phyloP scores from a whole-genome alignment of 92 coral and sea anemone genomes.

The Porites rus region DNA sequence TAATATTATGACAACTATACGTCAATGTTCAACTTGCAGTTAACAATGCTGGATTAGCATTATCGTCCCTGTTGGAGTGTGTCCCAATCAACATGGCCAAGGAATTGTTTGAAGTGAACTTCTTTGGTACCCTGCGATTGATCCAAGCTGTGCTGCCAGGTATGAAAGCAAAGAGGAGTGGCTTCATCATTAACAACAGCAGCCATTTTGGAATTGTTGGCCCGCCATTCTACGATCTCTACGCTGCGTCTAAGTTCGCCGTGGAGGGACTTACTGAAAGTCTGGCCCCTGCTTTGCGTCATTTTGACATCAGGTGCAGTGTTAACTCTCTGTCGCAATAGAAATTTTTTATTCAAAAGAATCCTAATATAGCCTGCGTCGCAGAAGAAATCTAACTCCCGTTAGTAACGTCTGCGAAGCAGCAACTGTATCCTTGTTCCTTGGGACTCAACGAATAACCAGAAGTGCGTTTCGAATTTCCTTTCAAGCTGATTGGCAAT shows the following conservation, averaged over 20 bases:
- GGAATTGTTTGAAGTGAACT: slow-evolving; percentile 73
- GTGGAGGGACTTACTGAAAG: slow-evolving; percentile 84
- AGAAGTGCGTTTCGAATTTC: too few relatives aligned
- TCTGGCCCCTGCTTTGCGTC: slow-evolving; percentile 67
- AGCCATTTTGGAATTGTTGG: slow-evolving; percentile 74
- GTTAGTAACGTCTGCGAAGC: too few relatives aligned
- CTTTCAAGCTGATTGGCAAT: too few relatives aligned
- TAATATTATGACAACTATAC: too few relatives aligned
- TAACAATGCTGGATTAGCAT: slow-evolving; percentile 85
- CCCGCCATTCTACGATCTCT: slow-evolving; percentile 65
- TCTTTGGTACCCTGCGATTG: slow-evolving; percentile 74
- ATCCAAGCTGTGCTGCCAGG: slow-evolving; percentile 85
- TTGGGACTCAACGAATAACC: too few relatives aligned
- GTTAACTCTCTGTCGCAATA: too few relatives aligned
- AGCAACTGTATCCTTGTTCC: too few relatives aligned
- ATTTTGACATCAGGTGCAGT: slow-evolving; percentile 71
- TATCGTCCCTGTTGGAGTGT: slow-evolving; percentile 68
- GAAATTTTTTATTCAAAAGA: too few relatives aligned
- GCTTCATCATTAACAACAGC: slow-evolving; percentile 82
- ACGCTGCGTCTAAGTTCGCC: slow-evolving; percentile 89
- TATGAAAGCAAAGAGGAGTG: slow-evolving; percentile 82
- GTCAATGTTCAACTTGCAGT: slow-evolving; percentile 49
- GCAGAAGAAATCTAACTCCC: too few relatives aligned
- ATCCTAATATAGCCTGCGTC: too few relatives aligned
- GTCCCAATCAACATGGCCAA: slow-evolving; percentile 59